phyloP scores from a whole-genome alignment of 2,113 vertebrate species.

The Aplodontia rufa region DNA sequence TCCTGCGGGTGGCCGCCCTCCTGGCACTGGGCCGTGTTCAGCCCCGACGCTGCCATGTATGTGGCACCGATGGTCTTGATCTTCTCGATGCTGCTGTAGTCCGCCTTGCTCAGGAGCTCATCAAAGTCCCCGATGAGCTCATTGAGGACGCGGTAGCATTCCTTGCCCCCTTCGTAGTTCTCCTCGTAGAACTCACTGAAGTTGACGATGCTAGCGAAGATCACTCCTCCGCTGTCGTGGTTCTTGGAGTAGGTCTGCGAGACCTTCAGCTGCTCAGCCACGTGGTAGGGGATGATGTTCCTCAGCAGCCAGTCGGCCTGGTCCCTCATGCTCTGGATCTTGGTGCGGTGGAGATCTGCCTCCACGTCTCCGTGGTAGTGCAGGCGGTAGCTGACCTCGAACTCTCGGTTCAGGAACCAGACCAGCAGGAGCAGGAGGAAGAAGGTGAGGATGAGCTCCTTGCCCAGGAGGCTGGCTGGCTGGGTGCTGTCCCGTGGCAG shows the following conservation, averaged over 20 bases:
- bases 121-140: slow-evolving; percentile 98
- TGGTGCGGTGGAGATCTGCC: slow-evolving; percentile 95
- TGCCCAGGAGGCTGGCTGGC: slow-evolving; percentile 85
- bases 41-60: slow-evolving; percentile 97
- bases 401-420: slow-evolving; percentile 98
- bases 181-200: slow-evolving; percentile 99
- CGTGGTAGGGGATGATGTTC: slow-evolving; percentile 98
- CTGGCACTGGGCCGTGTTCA: slow-evolving; percentile 91
- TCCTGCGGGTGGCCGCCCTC: slow-evolving; percentile 89
- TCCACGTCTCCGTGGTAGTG: slow-evolving; percentile 98
- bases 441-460: slow-evolving; percentile 91
- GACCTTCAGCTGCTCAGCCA: slow-evolving; percentile 97
- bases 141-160: slow-evolving; percentile 98
- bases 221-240: slow-evolving; percentile 95
- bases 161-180: slow-evolving; percentile 98
- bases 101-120: slow-evolving; percentile 91
- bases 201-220: slow-evolving; percentile 99
- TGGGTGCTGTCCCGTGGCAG: background rate
- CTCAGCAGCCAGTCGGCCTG: slow-evolving; percentile 97
- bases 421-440: slow-evolving; percentile 95
- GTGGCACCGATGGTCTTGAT: slow-evolving; percentile 99
- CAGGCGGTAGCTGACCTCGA: slow-evolving; percentile 97
- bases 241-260: slow-evolving; percentile 99
- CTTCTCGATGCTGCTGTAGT: slow-evolving; percentile 96
- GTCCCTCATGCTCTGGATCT: slow-evolving; percentile 97